phyloP scores from a whole-genome alignment of 2,797 vertebrate species.

The Pseudochromis fuscus region DNA sequence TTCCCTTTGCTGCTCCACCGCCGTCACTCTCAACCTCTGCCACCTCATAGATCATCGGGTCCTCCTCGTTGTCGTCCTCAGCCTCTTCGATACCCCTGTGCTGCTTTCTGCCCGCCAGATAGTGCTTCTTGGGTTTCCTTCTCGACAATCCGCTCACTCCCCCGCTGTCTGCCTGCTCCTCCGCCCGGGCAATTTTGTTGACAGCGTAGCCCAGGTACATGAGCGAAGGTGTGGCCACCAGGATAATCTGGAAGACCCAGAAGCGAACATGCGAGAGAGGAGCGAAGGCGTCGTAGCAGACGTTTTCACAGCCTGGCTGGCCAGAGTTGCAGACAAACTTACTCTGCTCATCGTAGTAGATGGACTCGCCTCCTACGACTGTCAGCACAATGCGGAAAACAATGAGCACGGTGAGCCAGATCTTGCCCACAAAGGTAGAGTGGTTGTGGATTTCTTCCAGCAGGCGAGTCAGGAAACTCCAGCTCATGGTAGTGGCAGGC shows the following conservation, averaged over 20 bases:
- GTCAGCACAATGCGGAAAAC: slow-evolving; percentile 97
- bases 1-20: slow-evolving; percentile 77
- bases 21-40: slow-evolving; percentile 86
- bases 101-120: slow-evolving; percentile 79
- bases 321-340: slow-evolving; percentile 95
- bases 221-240: slow-evolving; percentile 92
- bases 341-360: slow-evolving; percentile 96
- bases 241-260: slow-evolving; percentile 97
- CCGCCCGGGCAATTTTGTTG: slow-evolving; percentile 90
- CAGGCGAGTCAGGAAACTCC: slow-evolving; percentile 96
- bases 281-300: slow-evolving; percentile 95
- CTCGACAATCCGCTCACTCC: slow-evolving; percentile 76
- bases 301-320: slow-evolving; percentile 96
- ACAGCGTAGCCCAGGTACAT: slow-evolving; percentile 95
- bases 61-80: slow-evolving; percentile 86
- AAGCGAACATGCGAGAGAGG: slow-evolving; percentile 96
- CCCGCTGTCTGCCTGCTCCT: slow-evolving; percentile 74
- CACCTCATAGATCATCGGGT: slow-evolving; percentile 88
- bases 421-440: slow-evolving; percentile 96
- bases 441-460: slow-evolving; percentile 98
- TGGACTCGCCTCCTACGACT: slow-evolving; percentile 94
- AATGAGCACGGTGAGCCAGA: slow-evolving; percentile 94
- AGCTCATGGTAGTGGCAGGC: slow-evolving; percentile 90
- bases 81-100: slow-evolving; percentile 81
- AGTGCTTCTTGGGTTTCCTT: slow-evolving; percentile 69